phyloP scores from a whole-genome alignment of 1,140 invertebrate species.

The Lutraria rhynchaena region DNA sequence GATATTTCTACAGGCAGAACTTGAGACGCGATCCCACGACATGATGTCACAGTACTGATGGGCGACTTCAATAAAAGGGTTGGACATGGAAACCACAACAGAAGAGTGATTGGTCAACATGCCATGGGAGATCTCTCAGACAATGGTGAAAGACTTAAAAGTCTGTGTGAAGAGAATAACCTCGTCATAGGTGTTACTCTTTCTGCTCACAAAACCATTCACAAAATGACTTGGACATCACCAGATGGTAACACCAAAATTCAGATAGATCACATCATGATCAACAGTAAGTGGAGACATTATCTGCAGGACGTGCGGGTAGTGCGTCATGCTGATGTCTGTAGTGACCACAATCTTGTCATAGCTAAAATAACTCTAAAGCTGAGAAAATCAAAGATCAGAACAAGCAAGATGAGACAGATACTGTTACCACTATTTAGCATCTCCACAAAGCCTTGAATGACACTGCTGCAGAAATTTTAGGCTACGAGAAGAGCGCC shows the following conservation, averaged over 20 bases:
- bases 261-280: constrained; percentile 64
- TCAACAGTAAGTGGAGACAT: constrained; percentile 43
- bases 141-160: constrained; percentile 46
- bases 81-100: constrained; percentile 6
- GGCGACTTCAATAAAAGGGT: too few species aligned
- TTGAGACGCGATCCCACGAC: constrained; percentile 31
- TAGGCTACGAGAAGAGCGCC: constrained; percentile 7
- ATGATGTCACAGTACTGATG: constrained; percentile 76
- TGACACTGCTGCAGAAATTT: constrained; percentile 13
- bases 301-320: constrained; percentile 58
- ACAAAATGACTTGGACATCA: constrained; percentile 63
- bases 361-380: constrained; percentile 39
- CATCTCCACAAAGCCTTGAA: constrained; percentile 18
- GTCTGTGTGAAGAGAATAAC: constrained; percentile 52
- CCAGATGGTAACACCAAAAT: constrained; percentile 58
- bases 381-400: constrained; percentile 11
- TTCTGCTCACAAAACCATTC: constrained; percentile 62
- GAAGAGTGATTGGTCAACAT: constrained; percentile 59
- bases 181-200: constrained; percentile 60
- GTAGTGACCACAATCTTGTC: constrained; percentile 56
- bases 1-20: constrained; percentile 51
- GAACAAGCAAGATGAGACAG: too few species aligned
- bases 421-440: neutral
- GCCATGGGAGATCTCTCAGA: constrained; percentile 35
- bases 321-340: constrained; percentile 41